Base-by-base conservation (phyloP, 2,113 vertebrate genomes). In the Myiagra hebetior region DNA sequence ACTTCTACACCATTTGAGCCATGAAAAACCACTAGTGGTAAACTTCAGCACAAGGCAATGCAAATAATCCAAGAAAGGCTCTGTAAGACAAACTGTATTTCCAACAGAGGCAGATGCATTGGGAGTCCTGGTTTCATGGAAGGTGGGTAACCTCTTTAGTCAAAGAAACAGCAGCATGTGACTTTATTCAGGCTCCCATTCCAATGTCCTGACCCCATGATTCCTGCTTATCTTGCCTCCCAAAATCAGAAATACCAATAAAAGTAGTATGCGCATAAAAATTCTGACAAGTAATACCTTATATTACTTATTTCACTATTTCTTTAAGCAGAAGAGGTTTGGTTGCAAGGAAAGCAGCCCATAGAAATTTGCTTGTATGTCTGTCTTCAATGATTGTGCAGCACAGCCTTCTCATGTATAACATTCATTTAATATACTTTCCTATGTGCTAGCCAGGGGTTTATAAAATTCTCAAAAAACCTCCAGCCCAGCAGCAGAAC, bases 41-140 rank as follows among this genome's bases (percentile, higher is more conserved):
- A 88, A 81, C 23, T 69, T 73, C 42, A 75, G 86, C 27, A 44
- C 27, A 81, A 70, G 11, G 33, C 63, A 46, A 67, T 84, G 60
- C 80, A 82, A 95, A 84, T 94, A 72, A 52, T 39, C 42, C 69
- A 70, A 55, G 72, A 78, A 75, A 78, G 33, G 30, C 73, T 94
- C 87, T 87, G 84, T 87, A 49, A 64, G 22, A 49, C 49, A 89
- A 74, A 70, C 19, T 6, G 1, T n/a, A 23, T 68, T 87, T 75
- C 47, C 68, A 60, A 7, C 47, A 89, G 60, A 44, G 42, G 26
- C 73, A 86, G 47, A 72, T 44, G 17, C 44, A 20, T 4, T 59
- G 28, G 28, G 9, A 77, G 28, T 11, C 37, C 22, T 3, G 4
- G 27, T 68, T 73, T 85, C 60, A 44, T 35, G 46, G 42, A 70